Evolutionary conservation across 30 jellyfish, hydroid and myxozoan species (phyloP), one percentile per base, ranked within the genome.

Genomic region (Clytia hemisphaerica): DNA sequence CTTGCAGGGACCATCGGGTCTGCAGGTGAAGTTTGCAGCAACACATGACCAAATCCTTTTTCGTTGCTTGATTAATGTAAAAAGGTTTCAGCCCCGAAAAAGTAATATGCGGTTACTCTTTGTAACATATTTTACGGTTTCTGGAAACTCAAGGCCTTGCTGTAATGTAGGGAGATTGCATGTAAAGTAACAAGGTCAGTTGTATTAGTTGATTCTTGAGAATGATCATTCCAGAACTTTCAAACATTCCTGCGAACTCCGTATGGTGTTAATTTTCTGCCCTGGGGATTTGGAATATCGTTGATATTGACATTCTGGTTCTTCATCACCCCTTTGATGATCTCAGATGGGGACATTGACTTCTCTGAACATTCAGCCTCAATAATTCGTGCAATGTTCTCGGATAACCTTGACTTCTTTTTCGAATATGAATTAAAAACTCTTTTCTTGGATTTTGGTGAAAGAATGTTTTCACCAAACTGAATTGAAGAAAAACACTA

Each of bases 81-180:
- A 50, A 50, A 50, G 64, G 64, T 50, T 50, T 50, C 22, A 33
- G 26, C 19, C 64, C 64, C n/a, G n/a, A n/a, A n/a, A n/a, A n/a
- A n/a, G n/a, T n/a, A 50, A 50, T 50, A n/a, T 28, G 26, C 64
- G 64, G 64, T 50, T 50, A 50, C 64, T 28, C 19, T n/a, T 50
- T 28, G 64, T 50, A 28, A 50, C 64, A n/a, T 28, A 4, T 9
- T 12, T n/a, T n/a, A 50, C 64, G 26, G 64, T 50, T 50, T 28
- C 19, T n/a, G 64, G 32, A 50, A n/a, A 50, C 64, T 50, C 64
- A 28, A 50, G 64, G 26, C 25, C 64, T 33, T 50, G 19, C 64
- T 50, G 64, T n/a, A 28, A 50, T 18, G 19, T 50, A n/a, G 64
- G 64, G 32, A n/a, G 19, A 50, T 50, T 33, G 26, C 32, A n/a